Percentiles rank a stretch among this genome's conserved stretches.
Evolutionary conservation across 2,888 invertebrate genomes (phyloP).

Genomic region (Eupeodes latifasciatus): DNA sequence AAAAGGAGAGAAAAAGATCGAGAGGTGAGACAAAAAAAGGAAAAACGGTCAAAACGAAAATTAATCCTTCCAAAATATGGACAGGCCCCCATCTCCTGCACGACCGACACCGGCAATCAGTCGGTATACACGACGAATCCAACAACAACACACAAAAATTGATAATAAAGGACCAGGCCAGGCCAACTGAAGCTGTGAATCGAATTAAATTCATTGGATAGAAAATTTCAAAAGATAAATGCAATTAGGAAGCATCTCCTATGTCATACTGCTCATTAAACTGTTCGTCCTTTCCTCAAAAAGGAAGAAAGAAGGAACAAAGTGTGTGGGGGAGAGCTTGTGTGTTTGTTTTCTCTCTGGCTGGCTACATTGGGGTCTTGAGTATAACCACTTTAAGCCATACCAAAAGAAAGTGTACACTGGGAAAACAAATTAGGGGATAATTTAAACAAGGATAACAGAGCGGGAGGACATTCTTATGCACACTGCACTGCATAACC

Average conservation of each 20-base stretch:
- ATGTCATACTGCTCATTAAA: conserved; percentile 71
- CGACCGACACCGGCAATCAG: not conserved
- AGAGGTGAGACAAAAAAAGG: conserved; percentile 62
- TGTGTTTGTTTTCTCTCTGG: conserved; percentile 30
- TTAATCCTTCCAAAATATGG: conserved; percentile 77
- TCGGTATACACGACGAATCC: conserved; percentile 12
- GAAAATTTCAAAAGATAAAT: conserved; percentile 68
- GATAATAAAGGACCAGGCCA: not conserved
- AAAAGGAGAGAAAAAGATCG: too few relatives aligned
- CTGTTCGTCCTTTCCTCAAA: conserved; percentile 46
- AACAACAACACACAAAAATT: not conserved
- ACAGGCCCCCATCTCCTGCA: not conserved
- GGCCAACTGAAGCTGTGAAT: conserved; percentile 48
- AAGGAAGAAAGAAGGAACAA: too few relatives aligned
- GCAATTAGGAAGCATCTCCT: conserved; percentile 63
- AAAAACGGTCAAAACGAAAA: conserved; percentile 76
- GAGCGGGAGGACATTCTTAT: not conserved
- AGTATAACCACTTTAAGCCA: conserved; percentile 60
- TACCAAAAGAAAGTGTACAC: conserved; percentile 44
- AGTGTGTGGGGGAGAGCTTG: not conserved
- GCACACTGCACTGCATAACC: conserved; percentile 4
- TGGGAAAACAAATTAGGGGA: conserved; percentile 72
- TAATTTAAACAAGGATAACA: conserved; percentile 37
- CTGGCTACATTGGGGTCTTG: conserved; percentile 27
- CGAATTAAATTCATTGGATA: conserved; percentile 71